Percentiles rank a stretch among this genome's conserved stretches.
These are phyloP conservation scores for Drosophila eohydei DNA, from an alignment of 2,888 invertebrate genomes.

Conservation along the genomic window DNA sequence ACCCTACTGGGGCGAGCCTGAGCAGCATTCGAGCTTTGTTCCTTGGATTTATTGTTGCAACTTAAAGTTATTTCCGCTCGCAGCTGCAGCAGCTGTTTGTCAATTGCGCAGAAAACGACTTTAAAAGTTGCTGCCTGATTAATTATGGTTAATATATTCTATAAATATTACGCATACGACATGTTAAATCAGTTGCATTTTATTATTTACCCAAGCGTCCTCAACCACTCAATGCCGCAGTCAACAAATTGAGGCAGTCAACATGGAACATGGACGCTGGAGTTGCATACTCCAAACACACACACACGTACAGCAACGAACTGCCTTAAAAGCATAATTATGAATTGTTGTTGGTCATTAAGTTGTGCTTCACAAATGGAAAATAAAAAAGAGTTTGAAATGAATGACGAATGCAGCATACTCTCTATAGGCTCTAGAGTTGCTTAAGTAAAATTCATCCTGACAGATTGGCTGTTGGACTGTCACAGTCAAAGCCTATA, in stretches of 20 bases:
- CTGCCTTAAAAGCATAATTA: slow-evolving; percentile 40
- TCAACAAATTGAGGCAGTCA: slow-evolving; percentile 43
- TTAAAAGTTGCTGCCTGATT: slow-evolving; percentile 51
- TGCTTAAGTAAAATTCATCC: background rate
- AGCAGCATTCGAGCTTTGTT: slow-evolving; percentile 32
- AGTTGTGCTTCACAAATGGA: slow-evolving; percentile 14
- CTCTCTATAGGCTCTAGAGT: background rate
- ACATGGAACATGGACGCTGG: background rate
- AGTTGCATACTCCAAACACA: slow-evolving; percentile 15
- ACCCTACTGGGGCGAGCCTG: slow-evolving; percentile 42
- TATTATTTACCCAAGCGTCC: slow-evolving; percentile 5
- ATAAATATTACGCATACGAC: slow-evolving; percentile 54
- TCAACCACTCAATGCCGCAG: slow-evolving; percentile 24
- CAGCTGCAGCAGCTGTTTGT: slow-evolving; percentile 56
- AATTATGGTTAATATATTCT: slow-evolving; percentile 46
- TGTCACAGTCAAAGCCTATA: background rate
- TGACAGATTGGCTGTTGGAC: background rate
- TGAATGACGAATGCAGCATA: background rate
- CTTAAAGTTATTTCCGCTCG: slow-evolving; percentile 59
- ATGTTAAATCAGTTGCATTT: slow-evolving; percentile 34
- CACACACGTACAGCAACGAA: slow-evolving; percentile 5
- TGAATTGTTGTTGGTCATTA: slow-evolving; percentile 56
- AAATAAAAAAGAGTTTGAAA: slow-evolving; percentile 2
- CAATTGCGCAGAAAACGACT: slow-evolving; percentile 56
- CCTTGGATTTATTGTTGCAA: slow-evolving; percentile 65